Evolutionary conservation across 2,797 vertebrate genomes (phyloP), one percentile per base, ranked within the genome.

Genomic region (Labroides dimidiatus): DNA sequence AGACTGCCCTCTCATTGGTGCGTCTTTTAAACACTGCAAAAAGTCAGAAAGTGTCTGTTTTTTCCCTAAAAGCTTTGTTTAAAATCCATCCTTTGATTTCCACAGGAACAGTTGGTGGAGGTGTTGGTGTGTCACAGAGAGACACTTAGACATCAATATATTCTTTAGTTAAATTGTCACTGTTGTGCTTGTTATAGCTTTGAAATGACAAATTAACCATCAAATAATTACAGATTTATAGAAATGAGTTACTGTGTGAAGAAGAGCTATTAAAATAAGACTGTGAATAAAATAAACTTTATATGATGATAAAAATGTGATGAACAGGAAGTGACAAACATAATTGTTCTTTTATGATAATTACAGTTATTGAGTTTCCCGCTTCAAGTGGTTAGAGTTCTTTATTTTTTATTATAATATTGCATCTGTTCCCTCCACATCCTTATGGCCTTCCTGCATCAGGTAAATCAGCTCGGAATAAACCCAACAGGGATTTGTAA

Each of bases 281-380:
- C 3, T n/a, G 58, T 16, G 42, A 64, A 24, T 49, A 7, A 53
- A 70, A 47, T 15, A 15, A 70, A 52, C 17, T 4, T 57, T 19
- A 24, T 51, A 9, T 53, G 16, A 48, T 74, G 56, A 72, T 36
- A 50, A 10, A 50, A 55, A 63, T 50, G 58, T 69, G 41, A 33
- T 16, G 20, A 44, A 45, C 19, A 63, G 41, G 64, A 70, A 48
- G 51, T 56, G 57, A 67, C 69, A 48, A 80, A 72, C 71, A 61
- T 69, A 63, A 65, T 11, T 67, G 63, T 77, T 71, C 52, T 81
- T 69, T 73, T 61, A 69, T 73, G 70, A 79, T 82, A 63, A 84
- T 83, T 76, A 61, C 69, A 49, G 4, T 57, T 24, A 43, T 69
- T 63, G 24, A 72, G 53, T 68, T 53, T 58, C n/a, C 12, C 20